Base-by-base conservation (phyloP, 2,113 vertebrate species). In the Spermophilus dauricus region DNA sequence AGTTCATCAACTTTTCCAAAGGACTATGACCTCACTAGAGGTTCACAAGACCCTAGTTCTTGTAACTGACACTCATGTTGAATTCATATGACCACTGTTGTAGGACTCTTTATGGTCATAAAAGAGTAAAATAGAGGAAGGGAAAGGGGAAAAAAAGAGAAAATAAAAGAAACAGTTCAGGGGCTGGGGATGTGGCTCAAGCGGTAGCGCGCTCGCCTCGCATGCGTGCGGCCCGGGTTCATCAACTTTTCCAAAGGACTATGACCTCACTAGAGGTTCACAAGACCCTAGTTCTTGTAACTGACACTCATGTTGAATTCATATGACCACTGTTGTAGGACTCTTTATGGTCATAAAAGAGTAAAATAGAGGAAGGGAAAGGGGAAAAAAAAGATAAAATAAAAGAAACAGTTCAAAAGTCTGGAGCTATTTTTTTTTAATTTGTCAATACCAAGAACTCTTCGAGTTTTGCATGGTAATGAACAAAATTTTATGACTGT, bases 401-500 rank as follows among this genome's bases (percentile, higher is more conserved):
- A 6, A 67, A 69, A 34, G 2, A 63, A 67, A 65, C 20, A 78
- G 85, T 56, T 51, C 28, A 65, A 73, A 91, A 51, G 10, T 86
- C 20, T 80, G 93, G 80, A 9, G 22, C 8, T 61, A 26, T 61
- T 22, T 51, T 63, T 67, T 87, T 78, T 70, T 0, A 1, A n/a
- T n/a, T 70, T 88, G 42, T 56, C 56, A 70, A 72, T 1, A 86
- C 18, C 6, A 81, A 88, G 32, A 90, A 65, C 26, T 30, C 16
- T 51, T 94, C 45, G 72, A 95, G 61, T 51, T 86, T 86, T 67
- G 30, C 32, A 48, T 63, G 1, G 5, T 61, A 93, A 82, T 94
- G 42, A 85, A 85, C 56, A 70, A 78, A 34, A 76, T 72, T 96
- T 96, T 83, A 0, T 76, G 34, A 94, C 34, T 83, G 63, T 81